Evolutionary conservation across 2,113 vertebrate genomes (phyloP).

Genomic region (Serilophus lunatus): DNA sequence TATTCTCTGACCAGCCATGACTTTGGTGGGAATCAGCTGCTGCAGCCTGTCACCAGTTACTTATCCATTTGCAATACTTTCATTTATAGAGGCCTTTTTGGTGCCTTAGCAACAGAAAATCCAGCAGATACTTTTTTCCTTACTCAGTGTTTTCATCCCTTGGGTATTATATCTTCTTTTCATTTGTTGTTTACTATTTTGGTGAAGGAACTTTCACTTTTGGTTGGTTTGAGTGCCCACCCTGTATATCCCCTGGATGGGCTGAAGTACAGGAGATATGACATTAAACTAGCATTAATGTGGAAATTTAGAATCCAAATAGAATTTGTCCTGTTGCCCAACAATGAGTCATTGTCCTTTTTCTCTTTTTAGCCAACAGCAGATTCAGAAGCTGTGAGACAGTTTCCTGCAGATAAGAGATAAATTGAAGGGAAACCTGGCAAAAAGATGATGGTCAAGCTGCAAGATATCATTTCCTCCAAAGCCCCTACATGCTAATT

Average conservation of each 20-base stretch:
- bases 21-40: neutral
- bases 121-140: neutral
- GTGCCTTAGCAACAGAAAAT: slow-evolving; percentile 21
- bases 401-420: slow-evolving; percentile 88
- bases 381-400: slow-evolving; percentile 73
- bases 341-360: slow-evolving; percentile 75
- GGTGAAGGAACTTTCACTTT: slow-evolving; percentile 68
- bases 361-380: slow-evolving; percentile 63
- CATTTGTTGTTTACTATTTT: slow-evolving; percentile 68
- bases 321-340: slow-evolving; percentile 57
- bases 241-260: slow-evolving; percentile 52
- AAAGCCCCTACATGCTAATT: slow-evolving; percentile 68
- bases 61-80: neutral
- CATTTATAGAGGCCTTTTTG: neutral
- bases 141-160: slow-evolving; percentile 46
- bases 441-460: slow-evolving; percentile 51
- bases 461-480: slow-evolving; percentile 70
- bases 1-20: neutral
- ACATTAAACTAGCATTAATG: slow-evolving; percentile 34
- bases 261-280: slow-evolving; percentile 1
- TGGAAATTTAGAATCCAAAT: slow-evolving; percentile 55
- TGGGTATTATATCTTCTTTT: slow-evolving; percentile 37
- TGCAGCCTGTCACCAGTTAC: neutral
- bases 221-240: slow-evolving; percentile 63
- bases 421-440: slow-evolving; percentile 71